Base-by-base conservation (phyloP, 2,888 invertebrate species). In the Blastobasis lacticolella region DNA sequence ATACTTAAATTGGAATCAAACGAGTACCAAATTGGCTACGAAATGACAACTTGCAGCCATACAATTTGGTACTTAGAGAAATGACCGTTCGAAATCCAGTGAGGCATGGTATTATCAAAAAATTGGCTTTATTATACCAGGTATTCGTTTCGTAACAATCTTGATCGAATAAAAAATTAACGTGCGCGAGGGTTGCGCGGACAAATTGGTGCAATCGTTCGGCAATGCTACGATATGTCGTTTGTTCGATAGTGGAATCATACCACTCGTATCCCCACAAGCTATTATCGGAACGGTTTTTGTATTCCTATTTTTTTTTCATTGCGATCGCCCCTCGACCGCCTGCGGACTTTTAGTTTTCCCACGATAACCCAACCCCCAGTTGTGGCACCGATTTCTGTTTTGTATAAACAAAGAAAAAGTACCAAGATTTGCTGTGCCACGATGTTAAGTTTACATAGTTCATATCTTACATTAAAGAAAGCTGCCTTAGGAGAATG, bases 141-240 rank as follows among this genome's bases (percentile, higher is more conserved):
- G 76, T 77, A 78, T 81, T 78, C 67, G 79, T 79, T 73, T 64
- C 62, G 71, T 78, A 80, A 80, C 75, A 69, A 77, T 78, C 82
- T 81, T 82, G 82, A 81, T 80, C 84, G 72, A 80, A 84, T 88
- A 78, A 87, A 87, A 85, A 81, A 87, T 85, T 80, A 64, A 87
- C 74, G 63, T 71, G 61, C 60, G 50, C 54, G 68, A 72, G 81
- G 83, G 76, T 73, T 78, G 71, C 71, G 64, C 57, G 62, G 69
- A 83, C 80, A 83, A 86, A 84, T 83, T 76, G 78, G 65, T 69
- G 59, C 78, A 71, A 81, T 84, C 75, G 68, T 56, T 82, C 76
- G 74, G 58, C 67, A 56, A 51, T 63, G 57, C 9, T 23, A 23
- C 23, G 23, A 23, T 23, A 23, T 23, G 23, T 23, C 23, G 23